phyloP scores from a whole-genome alignment of 2,113 vertebrate species.

The Perca flavescens region DNA sequence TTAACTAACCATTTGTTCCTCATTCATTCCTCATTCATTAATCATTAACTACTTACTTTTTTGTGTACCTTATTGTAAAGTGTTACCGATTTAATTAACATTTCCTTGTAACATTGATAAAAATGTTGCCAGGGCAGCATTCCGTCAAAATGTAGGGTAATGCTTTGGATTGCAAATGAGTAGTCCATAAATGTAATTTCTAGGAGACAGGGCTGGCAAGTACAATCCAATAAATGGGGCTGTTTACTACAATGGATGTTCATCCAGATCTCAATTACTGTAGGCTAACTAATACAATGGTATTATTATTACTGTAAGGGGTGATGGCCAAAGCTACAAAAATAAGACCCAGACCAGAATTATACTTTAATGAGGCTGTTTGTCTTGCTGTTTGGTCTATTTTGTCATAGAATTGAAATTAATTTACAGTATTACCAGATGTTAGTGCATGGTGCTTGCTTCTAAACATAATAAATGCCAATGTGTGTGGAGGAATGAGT shows the following conservation, averaged over 20 bases:
- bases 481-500: conserved; percentile 5
- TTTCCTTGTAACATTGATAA: neutral
- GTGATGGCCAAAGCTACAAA: neutral
- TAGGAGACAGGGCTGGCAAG: neutral
- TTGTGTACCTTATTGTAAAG: no score
- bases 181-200: neutral
- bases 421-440: conserved; percentile 3
- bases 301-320: neutral
- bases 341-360: neutral
- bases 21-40: no score
- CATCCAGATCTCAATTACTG: neutral
- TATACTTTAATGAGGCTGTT: neutral
- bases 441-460: conserved; percentile 13
- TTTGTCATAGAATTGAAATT: conserved; percentile 39
- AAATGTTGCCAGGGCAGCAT: neutral
- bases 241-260: neutral
- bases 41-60: no score
- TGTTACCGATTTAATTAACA: neutral
- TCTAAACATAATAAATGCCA: conserved; percentile 36
- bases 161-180: neutral
- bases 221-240: neutral
- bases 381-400: conserved; percentile 39
- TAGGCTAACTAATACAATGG: neutral
- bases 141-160: neutral
- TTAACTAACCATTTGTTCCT: no score